phyloP scores from a whole-genome alignment of 1,140 invertebrate genomes.

The Aphelenchoides avenae region DNA sequence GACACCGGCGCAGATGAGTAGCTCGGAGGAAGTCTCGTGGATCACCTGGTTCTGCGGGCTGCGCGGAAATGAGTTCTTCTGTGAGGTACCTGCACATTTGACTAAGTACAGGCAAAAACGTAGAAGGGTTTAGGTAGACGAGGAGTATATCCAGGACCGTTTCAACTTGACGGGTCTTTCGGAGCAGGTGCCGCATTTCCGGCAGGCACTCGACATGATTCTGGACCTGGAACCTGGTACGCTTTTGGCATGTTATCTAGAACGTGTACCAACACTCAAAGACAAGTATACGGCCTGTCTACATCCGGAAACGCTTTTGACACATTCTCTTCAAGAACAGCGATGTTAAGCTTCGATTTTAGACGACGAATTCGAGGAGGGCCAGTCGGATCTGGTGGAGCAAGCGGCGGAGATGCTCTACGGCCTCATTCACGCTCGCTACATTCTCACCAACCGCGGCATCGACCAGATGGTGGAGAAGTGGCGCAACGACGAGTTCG shows the following conservation, averaged over 20 bases:
- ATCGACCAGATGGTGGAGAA: constrained; percentile 95
- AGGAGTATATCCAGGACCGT: constrained; percentile 99
- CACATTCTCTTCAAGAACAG: too few relatives aligned
- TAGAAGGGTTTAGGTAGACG: constrained; percentile 77
- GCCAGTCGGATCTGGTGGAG: constrained; percentile 96
- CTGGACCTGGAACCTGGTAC: constrained; percentile 92
- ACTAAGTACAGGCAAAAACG: constrained; percentile 4
- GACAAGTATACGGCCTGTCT: too few relatives aligned
- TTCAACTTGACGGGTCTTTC: constrained; percentile 98
- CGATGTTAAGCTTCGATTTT: too few relatives aligned
- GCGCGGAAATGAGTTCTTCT: constrained; percentile 98
- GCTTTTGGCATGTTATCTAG: too few relatives aligned
- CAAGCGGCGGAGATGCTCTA: constrained; percentile 99
- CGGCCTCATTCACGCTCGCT: constrained; percentile 95
- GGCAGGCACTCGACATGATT: constrained; percentile 98
- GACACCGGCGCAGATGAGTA: too few relatives aligned
- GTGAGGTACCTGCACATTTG: constrained; percentile 68
- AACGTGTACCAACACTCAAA: too few relatives aligned
- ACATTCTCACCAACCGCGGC: constrained; percentile 96
- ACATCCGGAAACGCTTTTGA: constrained; percentile 1
- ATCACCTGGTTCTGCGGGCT: constrained; percentile 99
- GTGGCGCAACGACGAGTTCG: constrained; percentile 96
- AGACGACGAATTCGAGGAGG: constrained; percentile 74
- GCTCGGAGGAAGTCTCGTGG: constrained; percentile 99
- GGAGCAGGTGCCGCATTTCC: constrained; percentile 97